phyloP scores from a whole-genome alignment of 2,113 vertebrate genomes.

The Colistium nudipinnis region DNA sequence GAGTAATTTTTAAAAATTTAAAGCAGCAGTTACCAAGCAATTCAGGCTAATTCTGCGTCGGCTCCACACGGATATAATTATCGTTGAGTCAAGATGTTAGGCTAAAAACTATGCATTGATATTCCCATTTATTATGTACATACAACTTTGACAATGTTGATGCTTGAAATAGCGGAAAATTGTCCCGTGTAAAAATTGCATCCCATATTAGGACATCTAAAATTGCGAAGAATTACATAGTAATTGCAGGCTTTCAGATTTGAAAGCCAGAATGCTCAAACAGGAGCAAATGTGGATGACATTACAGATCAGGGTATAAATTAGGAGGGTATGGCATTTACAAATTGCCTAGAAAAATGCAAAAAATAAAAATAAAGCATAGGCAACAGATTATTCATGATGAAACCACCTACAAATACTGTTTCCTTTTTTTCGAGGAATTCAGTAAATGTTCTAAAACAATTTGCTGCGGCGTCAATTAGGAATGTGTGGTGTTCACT shows the following conservation, averaged over 20 bases:
- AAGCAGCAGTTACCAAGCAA: slow-evolving; percentile 99
- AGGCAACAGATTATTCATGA: slow-evolving; percentile 86
- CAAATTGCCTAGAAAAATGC: slow-evolving; percentile 97
- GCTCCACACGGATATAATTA: slow-evolving; percentile 99
- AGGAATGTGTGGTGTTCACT: not conserved
- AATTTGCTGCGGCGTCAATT: not conserved
- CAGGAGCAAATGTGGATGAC: slow-evolving; percentile 99
- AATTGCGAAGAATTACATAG: slow-evolving; percentile 99
- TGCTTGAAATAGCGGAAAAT: slow-evolving; percentile 99
- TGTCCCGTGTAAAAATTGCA: slow-evolving; percentile 99
- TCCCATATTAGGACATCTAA: slow-evolving; percentile 99
- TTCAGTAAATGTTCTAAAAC: not conserved
- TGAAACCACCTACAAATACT: slow-evolving; percentile 32
- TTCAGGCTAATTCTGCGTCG: slow-evolving; percentile 99
- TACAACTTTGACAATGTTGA: slow-evolving; percentile 99
- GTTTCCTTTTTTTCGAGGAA: not conserved
- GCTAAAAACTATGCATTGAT: slow-evolving; percentile 99
- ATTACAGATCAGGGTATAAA: slow-evolving; percentile 99
- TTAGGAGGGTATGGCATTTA: slow-evolving; percentile 98
- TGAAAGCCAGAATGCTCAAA: slow-evolving; percentile 99
- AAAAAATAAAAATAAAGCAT: slow-evolving; percentile 90
- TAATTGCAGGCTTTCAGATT: slow-evolving; percentile 99
- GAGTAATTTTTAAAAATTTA: slow-evolving; percentile 99
- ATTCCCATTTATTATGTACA: slow-evolving; percentile 99
- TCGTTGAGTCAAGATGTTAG: slow-evolving; percentile 99